These are phyloP conservation scores for Dasyurus viverrinus DNA, from an alignment of 2,113 vertebrate species.

Conservation along the genomic window DNA sequence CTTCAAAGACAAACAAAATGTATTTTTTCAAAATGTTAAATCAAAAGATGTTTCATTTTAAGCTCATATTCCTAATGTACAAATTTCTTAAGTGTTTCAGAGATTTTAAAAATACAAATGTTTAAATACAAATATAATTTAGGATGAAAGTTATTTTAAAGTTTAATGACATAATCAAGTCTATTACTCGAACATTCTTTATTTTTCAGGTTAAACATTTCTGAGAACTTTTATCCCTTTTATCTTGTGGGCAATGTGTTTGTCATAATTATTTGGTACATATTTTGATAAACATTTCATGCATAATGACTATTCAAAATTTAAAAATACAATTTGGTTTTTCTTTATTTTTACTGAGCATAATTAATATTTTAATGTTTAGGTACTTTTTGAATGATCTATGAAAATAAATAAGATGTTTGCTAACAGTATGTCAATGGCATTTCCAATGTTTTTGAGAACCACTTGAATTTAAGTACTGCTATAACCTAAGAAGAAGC, in stretches of 20 bases:
- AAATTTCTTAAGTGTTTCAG: slow-evolving; percentile 68
- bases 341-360: background rate
- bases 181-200: slow-evolving; percentile 70
- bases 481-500: background rate
- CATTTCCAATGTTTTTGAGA: background rate
- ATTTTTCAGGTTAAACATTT: slow-evolving; percentile 81
- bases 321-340: slow-evolving; percentile 55
- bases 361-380: slow-evolving; percentile 25
- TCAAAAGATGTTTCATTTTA: slow-evolving; percentile 65
- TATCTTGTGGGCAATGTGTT: slow-evolving; percentile 78
- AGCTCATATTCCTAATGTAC: slow-evolving; percentile 64
- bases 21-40: slow-evolving; percentile 73
- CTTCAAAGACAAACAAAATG: slow-evolving; percentile 71
- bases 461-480: background rate
- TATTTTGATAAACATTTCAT: slow-evolving; percentile 71
- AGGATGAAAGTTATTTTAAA: slow-evolving; percentile 74
- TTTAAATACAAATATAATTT: slow-evolving; percentile 75
- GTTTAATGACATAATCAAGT: slow-evolving; percentile 80
- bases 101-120: slow-evolving; percentile 70
- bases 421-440: background rate
- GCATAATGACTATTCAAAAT: slow-evolving; percentile 74
- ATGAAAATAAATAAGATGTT: background rate
- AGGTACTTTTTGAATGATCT: slow-evolving; percentile 14
- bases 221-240: slow-evolving; percentile 75
- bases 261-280: slow-evolving; percentile 79